Evolutionary conservation across 1,140 invertebrate genomes (phyloP).

Genomic region (Aphis craccivora): DNA sequence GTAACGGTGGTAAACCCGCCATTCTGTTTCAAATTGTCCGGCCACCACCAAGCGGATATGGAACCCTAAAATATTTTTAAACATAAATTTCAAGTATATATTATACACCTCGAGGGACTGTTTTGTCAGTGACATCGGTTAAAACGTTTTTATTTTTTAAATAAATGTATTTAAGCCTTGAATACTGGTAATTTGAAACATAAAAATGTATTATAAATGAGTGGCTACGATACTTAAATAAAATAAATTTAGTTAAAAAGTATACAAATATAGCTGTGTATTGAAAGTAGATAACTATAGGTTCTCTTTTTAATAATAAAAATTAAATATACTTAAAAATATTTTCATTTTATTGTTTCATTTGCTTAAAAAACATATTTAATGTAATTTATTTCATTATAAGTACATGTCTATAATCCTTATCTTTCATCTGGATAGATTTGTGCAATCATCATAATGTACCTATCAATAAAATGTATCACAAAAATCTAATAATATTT

Average conservation of each 20-base stretch:
- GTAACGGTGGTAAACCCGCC: constrained; percentile 51
- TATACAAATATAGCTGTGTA: neutral
- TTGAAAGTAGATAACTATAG: neutral
- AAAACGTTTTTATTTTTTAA: neutral
- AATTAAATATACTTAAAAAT: too few relatives aligned
- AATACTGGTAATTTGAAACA: neutral
- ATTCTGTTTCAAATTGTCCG: constrained; percentile 61
- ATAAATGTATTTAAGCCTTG: neutral
- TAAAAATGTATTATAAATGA: neutral
- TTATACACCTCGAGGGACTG: too few relatives aligned
- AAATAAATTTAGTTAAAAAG: neutral
- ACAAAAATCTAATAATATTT: too few relatives aligned
- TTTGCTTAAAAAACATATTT: too few relatives aligned
- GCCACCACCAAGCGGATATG: constrained; percentile 61
- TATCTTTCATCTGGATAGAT: neutral
- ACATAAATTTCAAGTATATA: neutral
- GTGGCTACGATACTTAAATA: neutral
- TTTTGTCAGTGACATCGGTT: neutral
- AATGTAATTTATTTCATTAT: too few relatives aligned
- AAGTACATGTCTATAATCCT: neutral
- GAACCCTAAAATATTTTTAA: constrained; percentile 58
- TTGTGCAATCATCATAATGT: neutral
- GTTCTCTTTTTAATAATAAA: neutral
- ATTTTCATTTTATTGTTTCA: too few relatives aligned
- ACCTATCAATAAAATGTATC: too few relatives aligned